Base-by-base conservation (phyloP, 2,113 vertebrate species). In the Sylvia atricapilla region DNA sequence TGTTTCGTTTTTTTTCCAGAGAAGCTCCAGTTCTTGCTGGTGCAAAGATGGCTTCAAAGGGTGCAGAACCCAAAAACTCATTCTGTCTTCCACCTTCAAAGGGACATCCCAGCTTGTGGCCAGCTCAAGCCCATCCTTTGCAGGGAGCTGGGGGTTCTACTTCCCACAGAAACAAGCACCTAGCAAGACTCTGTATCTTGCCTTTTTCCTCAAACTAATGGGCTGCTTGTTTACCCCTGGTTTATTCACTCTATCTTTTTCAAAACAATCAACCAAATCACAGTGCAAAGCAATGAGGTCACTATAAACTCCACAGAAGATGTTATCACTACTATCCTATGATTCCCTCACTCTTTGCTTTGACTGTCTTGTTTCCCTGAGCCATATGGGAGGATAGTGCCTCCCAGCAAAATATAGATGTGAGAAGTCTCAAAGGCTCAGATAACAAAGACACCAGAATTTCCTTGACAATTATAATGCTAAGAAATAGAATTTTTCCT, bases 281-380 rank as follows among this genome's bases (percentile, higher is more conserved):
- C 52, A 37, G 23, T 1, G 7, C 58, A 53, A 87, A 84, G 69
- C 89, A 72, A 60, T 44, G 28, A 87, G 49, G 39, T 76, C 89
- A 60, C 47, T 49, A 6, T 35, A 44, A 79, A 49, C 67, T 44
- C 62, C 74, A 49, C 41, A 84, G 73, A 92, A 92, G 77, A 85
- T 69, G 13, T 39, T 87, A 81, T 64, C 56, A 7, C 66, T 49
- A 37, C 44, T 60, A 2, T 52, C 41, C 53, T 78, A 41, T 0
- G 0, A 27, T 76, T 91, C 37, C 17, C 25, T 60, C 58, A 31
- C 31, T 64, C 80, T 95, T 69, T 70, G 77, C 81, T 82, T 95
- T 92, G 83, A 16, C 83, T 90, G 81, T 46, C 87, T 79, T 89
- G 62, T 78, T 95, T 91, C 93, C 58, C 58, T 66, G 53, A 89